phyloP scores from a whole-genome alignment of 2,797 vertebrate species.

The Aeoliscus strigatus region DNA sequence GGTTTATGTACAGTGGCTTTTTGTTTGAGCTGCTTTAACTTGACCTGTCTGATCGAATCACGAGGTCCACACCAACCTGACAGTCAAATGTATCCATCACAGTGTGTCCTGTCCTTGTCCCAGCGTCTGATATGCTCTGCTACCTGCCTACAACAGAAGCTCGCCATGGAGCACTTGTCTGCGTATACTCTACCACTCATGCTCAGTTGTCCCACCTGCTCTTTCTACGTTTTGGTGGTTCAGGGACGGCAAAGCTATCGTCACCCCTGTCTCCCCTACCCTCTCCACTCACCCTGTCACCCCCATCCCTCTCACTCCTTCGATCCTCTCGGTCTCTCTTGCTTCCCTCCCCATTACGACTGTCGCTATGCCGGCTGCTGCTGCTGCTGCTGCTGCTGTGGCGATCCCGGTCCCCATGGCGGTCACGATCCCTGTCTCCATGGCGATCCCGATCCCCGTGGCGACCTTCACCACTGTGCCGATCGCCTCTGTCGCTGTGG shows the following conservation, averaged over 20 bases:
- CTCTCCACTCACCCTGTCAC: conserved; percentile 64
- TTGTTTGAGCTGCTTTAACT: conserved; percentile 27
- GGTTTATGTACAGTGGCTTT: conserved; percentile 52
- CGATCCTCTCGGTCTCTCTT: conserved; percentile 71
- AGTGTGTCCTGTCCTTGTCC: conserved; percentile 31
- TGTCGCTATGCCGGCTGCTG: conserved; percentile 71
- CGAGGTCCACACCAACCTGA: conserved; percentile 17
- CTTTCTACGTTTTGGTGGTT: conserved; percentile 93
- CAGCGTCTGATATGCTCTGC: conserved; percentile 44
- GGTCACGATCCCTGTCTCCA: conserved; percentile 63
- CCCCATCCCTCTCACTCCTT: conserved; percentile 67
- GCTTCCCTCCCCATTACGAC: conserved; percentile 74
- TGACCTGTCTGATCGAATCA: conserved; percentile 20
- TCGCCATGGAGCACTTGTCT: conserved; percentile 39
- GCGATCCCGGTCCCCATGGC: conserved; percentile 50
- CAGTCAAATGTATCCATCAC: conserved; percentile 18
- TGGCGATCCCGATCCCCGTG: conserved; percentile 71
- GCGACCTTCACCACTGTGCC: conserved; percentile 59
- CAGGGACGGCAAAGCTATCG: conserved; percentile 91
- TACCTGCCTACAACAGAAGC: conserved; percentile 42
- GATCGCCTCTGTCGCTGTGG: conserved; percentile 63
- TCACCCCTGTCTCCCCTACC: conserved; percentile 69
- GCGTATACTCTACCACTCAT: conserved; percentile 18
- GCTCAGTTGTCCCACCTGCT: conserved; percentile 96
- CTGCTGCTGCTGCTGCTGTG: conserved; percentile 62